A percentile compares a stretch with the other conserved stretches of the same genome.
Evolutionary conservation across 1,140 invertebrate genomes (phyloP).

Genomic region (Drosophila novamexicana): DNA sequence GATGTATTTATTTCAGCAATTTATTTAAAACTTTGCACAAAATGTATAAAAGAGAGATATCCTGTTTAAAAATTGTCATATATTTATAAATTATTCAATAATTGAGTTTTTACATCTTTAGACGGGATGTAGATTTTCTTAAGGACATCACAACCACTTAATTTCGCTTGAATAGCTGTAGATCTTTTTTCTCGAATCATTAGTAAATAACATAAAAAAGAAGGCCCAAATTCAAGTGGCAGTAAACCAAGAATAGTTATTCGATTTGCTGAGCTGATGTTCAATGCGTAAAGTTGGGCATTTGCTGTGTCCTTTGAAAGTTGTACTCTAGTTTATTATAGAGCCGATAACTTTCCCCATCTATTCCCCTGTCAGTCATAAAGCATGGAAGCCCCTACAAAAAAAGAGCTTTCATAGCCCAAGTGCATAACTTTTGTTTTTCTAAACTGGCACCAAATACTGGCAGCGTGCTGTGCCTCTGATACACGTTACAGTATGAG

Average conservation of each 20-base stretch:
- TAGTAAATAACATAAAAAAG: background rate
- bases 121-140: no score
- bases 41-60: no score
- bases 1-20: no score
- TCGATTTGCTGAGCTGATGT: background rate
- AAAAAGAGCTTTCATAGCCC: background rate
- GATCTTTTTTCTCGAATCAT: background rate
- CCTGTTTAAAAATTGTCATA: no score
- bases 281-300: background rate
- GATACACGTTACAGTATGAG: constrained; percentile 5
- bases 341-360: constrained; percentile 18
- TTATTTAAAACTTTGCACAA: no score
- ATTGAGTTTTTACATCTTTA: no score
- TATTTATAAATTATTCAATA: no score
- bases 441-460: constrained; percentile 20
- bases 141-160: no score
- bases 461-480: constrained; percentile 4
- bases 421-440: constrained; percentile 47
- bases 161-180: no score
- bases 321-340: constrained; percentile 20
- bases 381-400: constrained; percentile 19
- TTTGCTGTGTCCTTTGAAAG: constrained; percentile 1
- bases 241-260: background rate
- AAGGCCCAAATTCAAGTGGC: background rate
- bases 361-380: constrained; percentile 54